Base-by-base conservation (phyloP, 2,113 vertebrate species). In the Thomomys bottae region DNA sequence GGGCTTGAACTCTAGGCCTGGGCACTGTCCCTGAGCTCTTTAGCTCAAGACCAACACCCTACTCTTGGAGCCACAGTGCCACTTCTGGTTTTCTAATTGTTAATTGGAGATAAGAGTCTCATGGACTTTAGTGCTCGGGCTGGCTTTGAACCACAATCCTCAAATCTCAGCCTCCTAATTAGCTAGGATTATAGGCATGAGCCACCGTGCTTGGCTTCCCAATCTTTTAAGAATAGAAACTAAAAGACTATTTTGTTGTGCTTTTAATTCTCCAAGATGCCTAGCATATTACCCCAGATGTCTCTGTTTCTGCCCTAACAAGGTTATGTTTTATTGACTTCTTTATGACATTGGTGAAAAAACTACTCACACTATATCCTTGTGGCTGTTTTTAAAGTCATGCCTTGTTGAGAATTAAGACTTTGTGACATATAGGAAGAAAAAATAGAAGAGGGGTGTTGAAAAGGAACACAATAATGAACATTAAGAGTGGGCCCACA, bases 381-480 rank as follows among this genome's bases (percentile, higher is more conserved):
- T 83, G 57, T 8, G 45, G n/a, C 3, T 84, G 49, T 87, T 91
- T 93, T 66, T 81, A 88, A 88, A 49, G 36, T n/a, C 45, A 67
- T 38, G 40, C 20, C 36, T 54, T 78, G 30, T 67, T 86, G 77
- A 94, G 5, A 94, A 68, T 68, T 61, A 64, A 83, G 36, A 67
- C 36, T 87, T 23, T 88, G 79, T 54, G 40, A 24, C 36, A 42
- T 14, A 45, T 15, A 68, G 66, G 57, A 89, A 85, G 28, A 81
- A 77, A 36, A 17, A 70, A 90, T 3, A 6, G 15, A 54, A 1
- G 6, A 23, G 5, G 45, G 79, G 92, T 21, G 84, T 1, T 79
- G 83, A 67, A 68, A 92, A 79, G 66, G 7, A 91, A 93, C 45
- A 84, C 64, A 87, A 59, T 78, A 88, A 61, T 1, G 4, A n/a